Percentiles rank a stretch among this genome's conserved stretches.
Conservation (phyloP, 2,888 invertebrate species). For the Tenodera sinensis region DNA sequence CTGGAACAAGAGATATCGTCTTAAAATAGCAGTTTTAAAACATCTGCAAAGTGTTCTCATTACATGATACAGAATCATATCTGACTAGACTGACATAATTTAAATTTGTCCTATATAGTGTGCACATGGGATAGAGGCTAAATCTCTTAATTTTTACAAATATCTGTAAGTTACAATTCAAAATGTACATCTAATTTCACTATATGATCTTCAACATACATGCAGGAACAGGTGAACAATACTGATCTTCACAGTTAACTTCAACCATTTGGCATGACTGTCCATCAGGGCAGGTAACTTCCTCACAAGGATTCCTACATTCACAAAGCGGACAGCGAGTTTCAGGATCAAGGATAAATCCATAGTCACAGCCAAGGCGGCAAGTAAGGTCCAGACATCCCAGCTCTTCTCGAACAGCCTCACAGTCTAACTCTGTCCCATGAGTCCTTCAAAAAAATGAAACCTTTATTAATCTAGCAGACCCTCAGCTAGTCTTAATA, state of each 20-base stretch:
- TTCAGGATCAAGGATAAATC: slow-evolving; percentile 65
- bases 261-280: slow-evolving; percentile 78
- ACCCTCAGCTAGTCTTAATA: no score
- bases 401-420: slow-evolving; percentile 53
- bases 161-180: no score
- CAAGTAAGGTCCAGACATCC: slow-evolving; percentile 72
- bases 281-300: slow-evolving; percentile 60
- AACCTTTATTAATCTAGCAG: neutral
- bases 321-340: slow-evolving; percentile 75
- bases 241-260: slow-evolving; percentile 79
- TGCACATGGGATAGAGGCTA: no score
- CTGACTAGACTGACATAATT: no score
- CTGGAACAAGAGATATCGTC: slow-evolving; percentile 38
- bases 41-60: no score
- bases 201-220: slow-evolving; percentile 50
- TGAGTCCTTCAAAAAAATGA: neutral
- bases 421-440: slow-evolving; percentile 30
- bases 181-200: no score
- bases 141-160: no score
- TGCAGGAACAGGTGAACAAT: slow-evolving; percentile 81
- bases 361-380: slow-evolving; percentile 80
- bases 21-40: no score
- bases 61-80: no score
- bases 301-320: slow-evolving; percentile 76
- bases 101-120: no score